A percentile compares a stretch with the other conserved stretches of the same genome.
These are phyloP conservation scores for Agapostemon virescens DNA, from an alignment of 2,888 invertebrate genomes.

Conservation along the genomic window DNA sequence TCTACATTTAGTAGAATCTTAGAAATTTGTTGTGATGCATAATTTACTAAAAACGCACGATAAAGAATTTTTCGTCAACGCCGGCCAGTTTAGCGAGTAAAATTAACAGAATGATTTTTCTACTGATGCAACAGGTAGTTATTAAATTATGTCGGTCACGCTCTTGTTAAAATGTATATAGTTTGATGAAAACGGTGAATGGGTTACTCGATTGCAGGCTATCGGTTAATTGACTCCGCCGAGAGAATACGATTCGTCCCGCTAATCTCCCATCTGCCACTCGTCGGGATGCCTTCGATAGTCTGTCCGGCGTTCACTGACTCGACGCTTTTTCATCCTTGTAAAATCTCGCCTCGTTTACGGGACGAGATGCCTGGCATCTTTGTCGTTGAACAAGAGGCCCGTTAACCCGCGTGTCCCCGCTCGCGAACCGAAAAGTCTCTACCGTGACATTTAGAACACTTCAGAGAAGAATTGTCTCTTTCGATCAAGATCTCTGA, in stretches of 20 bases:
- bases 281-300: conserved; percentile 34
- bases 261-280: conserved; percentile 62
- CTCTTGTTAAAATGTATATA: conserved; percentile 42
- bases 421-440: background rate
- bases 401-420: background rate
- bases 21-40: too few species aligned
- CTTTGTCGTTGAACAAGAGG: background rate
- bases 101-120: background rate
- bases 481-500: background rate
- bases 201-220: conserved; percentile 16
- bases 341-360: conserved; percentile 20
- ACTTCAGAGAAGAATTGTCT: background rate
- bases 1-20: too few species aligned
- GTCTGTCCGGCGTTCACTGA: conserved; percentile 34
- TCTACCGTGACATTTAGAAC: background rate
- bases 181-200: conserved; percentile 29
- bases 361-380: background rate
- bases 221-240: conserved; percentile 64
- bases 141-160: conserved; percentile 26
- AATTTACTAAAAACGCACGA: background rate
- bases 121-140: background rate
- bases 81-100: background rate
- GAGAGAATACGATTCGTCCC: conserved; percentile 64
- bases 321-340: conserved; percentile 30
- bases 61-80: background rate